phyloP scores from a whole-genome alignment of 2,797 vertebrate genomes.

The Petrocephalus schoutedeni region DNA sequence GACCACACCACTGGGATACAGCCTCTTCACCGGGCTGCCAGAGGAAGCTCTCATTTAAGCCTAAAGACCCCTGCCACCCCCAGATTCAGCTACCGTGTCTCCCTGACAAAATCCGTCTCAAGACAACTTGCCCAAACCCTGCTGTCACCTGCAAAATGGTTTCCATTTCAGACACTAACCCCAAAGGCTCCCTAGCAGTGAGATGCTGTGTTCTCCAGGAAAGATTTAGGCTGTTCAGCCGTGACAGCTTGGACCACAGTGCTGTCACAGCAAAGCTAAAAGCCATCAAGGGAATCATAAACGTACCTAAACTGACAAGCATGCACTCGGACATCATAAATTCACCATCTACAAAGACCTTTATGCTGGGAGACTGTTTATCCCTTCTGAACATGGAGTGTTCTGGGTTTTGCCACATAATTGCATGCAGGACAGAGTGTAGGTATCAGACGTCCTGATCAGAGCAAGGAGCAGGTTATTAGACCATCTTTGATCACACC shows the following conservation, averaged over 20 bases:
- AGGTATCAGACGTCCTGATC: neutral
- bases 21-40: neutral
- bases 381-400: neutral
- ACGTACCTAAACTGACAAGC: slow-evolving; percentile 12
- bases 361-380: neutral
- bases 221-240: neutral
- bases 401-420: neutral
- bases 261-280: slow-evolving; percentile 2
- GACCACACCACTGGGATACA: neutral
- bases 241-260: slow-evolving; percentile 12
- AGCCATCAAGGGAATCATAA: neutral
- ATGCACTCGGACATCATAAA: neutral
- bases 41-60: neutral
- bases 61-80: neutral
- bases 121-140: neutral
- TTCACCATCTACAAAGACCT: neutral
- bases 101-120: neutral
- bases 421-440: neutral
- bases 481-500: neutral
- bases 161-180: neutral
- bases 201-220: neutral
- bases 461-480: neutral
- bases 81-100: neutral
- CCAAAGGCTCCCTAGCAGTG: neutral
- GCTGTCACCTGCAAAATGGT: neutral